These are phyloP conservation scores for Mormyrus proboscirostris DNA, from an alignment of 2,797 vertebrate species.

Conservation along the genomic window DNA sequence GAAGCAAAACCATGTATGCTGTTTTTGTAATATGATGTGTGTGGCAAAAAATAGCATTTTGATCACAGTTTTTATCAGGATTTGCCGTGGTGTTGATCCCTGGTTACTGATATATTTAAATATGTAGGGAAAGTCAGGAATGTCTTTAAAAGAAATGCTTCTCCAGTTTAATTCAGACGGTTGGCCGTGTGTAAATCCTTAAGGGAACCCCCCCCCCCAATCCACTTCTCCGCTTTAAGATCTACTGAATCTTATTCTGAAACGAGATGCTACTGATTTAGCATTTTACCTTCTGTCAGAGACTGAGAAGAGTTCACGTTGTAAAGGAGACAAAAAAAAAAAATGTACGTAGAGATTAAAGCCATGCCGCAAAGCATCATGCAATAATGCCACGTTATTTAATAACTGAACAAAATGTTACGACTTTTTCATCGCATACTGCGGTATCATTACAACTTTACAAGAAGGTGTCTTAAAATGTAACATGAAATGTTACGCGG, in stretches of 20 bases:
- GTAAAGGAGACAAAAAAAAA: neutral
- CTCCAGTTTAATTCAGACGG: neutral
- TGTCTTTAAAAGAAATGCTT: neutral
- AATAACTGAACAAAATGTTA: neutral
- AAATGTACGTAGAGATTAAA: neutral
- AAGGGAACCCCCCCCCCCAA: neutral
- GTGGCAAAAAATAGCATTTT: neutral
- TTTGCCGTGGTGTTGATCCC: neutral
- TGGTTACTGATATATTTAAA: neutral
- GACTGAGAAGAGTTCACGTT: neutral
- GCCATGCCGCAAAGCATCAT: neutral
- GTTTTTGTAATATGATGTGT: neutral
- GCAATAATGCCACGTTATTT: neutral
- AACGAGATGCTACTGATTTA: neutral
- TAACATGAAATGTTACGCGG: neutral
- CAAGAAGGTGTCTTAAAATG: neutral
- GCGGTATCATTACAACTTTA: neutral
- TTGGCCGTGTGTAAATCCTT: neutral
- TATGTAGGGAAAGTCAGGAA: neutral
- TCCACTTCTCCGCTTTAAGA: neutral
- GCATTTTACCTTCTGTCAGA: neutral
- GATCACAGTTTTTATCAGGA: neutral
- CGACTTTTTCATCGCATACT: neutral
- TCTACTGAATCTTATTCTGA: neutral
- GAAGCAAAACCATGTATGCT: neutral